These are phyloP conservation scores for Pteropus rufus DNA, from an alignment of 2,797 vertebrate genomes.

Conservation along the genomic window DNA sequence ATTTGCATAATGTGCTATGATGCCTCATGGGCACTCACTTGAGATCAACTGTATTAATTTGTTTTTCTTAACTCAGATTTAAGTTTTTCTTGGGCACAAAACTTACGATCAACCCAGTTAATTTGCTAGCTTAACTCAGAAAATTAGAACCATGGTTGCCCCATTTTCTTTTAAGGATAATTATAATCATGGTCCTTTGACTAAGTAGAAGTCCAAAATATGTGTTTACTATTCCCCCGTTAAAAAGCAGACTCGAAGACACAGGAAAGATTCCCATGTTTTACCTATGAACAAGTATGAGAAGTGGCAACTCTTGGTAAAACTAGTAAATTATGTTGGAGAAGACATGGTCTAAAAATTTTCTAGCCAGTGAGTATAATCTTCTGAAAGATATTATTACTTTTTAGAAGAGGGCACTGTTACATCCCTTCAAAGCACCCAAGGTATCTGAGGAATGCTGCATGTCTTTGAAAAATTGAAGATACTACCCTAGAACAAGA, in stretches of 20 bases:
- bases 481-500: neutral
- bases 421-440: neutral
- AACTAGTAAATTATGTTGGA: neutral
- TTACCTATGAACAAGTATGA: neutral
- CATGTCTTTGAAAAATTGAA: neutral
- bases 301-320: neutral
- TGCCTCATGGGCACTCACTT: conserved; percentile 14
- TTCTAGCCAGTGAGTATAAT: neutral
- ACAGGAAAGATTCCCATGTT: neutral
- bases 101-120: conserved; percentile 47
- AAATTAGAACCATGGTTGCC: neutral
- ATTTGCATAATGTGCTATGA: conserved; percentile 33
- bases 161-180: neutral
- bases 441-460: neutral
- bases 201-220: neutral
- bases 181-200: neutral
- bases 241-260: neutral
- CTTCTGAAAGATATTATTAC: neutral
- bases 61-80: conserved; percentile 45
- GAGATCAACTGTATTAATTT: conserved; percentile 53
- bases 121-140: conserved; percentile 39
- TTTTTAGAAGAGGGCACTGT: neutral
- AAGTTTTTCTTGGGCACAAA: conserved; percentile 29
- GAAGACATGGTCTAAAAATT: neutral
- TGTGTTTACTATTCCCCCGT: neutral